phyloP scores from a whole-genome alignment of 2,113 vertebrate species.

The Tympanuchus pallidicinctus region DNA sequence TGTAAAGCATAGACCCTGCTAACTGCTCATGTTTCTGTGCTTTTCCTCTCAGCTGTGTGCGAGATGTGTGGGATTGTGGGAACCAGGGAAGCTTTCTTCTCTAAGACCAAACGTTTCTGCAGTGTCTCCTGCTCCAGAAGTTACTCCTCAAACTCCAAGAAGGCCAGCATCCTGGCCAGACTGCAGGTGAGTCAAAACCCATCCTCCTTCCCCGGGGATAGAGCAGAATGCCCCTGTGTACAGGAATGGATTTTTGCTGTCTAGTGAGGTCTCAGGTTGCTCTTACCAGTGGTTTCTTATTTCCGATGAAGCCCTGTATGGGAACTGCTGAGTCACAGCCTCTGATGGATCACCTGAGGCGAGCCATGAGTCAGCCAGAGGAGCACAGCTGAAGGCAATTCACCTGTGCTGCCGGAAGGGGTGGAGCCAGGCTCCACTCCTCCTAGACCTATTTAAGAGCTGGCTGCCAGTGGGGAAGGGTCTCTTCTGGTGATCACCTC shows the following conservation, averaged over 20 bases:
- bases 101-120: slow-evolving; percentile 96
- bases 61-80: slow-evolving; percentile 94
- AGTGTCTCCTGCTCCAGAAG: slow-evolving; percentile 91
- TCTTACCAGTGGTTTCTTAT: background rate
- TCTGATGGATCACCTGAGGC: too few relatives aligned
- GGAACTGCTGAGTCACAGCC: too few relatives aligned
- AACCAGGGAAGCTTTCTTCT: slow-evolving; percentile 87
- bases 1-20: background rate
- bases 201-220: background rate
- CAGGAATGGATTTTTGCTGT: background rate
- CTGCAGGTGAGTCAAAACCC: slow-evolving; percentile 83
- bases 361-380: too few relatives aligned
- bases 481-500: too few relatives aligned
- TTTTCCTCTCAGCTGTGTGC: slow-evolving; percentile 84
- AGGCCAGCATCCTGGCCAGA: slow-evolving; percentile 89
- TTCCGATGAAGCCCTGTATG: background rate
- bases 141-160: slow-evolving; percentile 96
- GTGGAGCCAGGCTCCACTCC: too few relatives aligned
- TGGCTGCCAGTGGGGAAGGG: too few relatives aligned
- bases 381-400: too few relatives aligned
- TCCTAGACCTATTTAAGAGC: too few relatives aligned
- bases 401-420: too few relatives aligned
- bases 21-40: background rate
- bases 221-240: background rate
- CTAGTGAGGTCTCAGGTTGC: background rate